Evolutionary conservation across 1,140 invertebrate species (phyloP).

Genomic region (Drosophila oshimai): DNA sequence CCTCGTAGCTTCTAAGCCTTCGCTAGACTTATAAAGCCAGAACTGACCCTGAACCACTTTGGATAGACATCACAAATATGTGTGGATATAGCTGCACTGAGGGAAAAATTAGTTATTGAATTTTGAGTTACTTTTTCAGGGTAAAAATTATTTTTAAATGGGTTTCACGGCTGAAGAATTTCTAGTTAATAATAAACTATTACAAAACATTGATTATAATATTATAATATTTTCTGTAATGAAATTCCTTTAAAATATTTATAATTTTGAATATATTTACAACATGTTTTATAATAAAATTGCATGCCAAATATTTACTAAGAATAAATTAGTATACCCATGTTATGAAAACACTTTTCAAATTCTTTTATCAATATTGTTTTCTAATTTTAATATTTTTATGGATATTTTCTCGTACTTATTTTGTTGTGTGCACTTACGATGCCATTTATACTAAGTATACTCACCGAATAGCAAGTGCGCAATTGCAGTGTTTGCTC

Average conservation of each 20-base stretch:
- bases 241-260: not conserved
- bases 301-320: no score
- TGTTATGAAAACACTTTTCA: no score
- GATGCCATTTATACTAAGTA: not conserved
- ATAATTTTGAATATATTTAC: no score
- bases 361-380: no score
- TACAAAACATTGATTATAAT: no score
- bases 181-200: no score
- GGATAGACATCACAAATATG: not conserved
- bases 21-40: conserved; percentile 15
- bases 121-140: no score
- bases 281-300: no score
- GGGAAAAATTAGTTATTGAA: not conserved
- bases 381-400: no score
- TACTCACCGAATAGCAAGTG: conserved; percentile 4
- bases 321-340: no score
- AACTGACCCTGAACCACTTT: conserved; percentile 46
- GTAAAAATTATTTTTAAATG: not conserved
- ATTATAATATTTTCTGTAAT: no score
- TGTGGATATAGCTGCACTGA: not conserved
- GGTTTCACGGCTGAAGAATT: no score
- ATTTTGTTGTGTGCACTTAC: not conserved
- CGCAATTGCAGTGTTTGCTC: conserved; percentile 27
- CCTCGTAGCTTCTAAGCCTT: conserved; percentile 31
- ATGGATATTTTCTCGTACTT: not conserved